A percentile compares a stretch with the other conserved stretches of the same genome.
Conservation (phyloP, 1,140 invertebrate species). For the Chelonus insularis region DNA sequence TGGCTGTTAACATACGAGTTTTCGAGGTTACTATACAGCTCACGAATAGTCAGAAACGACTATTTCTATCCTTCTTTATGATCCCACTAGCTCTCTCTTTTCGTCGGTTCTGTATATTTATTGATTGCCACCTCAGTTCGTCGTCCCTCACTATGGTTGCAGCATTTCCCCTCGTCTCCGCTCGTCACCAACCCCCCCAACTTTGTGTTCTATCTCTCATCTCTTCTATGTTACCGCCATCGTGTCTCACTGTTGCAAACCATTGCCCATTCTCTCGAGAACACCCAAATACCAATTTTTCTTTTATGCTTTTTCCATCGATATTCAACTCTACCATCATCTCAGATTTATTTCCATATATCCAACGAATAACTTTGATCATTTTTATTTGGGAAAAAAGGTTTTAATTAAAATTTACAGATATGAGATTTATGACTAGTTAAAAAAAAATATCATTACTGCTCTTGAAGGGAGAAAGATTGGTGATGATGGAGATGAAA, state of each 20-base stretch:
- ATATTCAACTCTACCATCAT: background rate
- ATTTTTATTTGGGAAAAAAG: too few species aligned
- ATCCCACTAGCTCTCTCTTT: conserved; percentile 16
- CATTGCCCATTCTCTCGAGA: conserved; percentile 18
- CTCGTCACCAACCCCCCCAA: conserved; percentile 7
- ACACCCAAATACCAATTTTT: conserved; percentile 5
- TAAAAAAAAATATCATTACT: too few species aligned
- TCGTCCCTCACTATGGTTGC: conserved; percentile 29
- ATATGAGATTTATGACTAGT: too few species aligned
- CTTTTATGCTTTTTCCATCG: background rate
- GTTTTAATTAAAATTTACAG: too few species aligned
- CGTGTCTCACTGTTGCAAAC: conserved; percentile 15
- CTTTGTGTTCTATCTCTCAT: conserved; percentile 11
- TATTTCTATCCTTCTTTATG: background rate
- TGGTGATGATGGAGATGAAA: too few species aligned
- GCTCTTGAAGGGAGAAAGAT: too few species aligned
- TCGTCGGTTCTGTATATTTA: conserved; percentile 56
- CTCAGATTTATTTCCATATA: background rate
- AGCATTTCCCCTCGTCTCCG: conserved; percentile 18
- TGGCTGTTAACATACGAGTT: background rate
- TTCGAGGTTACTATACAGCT: too few species aligned
- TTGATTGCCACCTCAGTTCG: conserved; percentile 58
- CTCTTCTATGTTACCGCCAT: conserved; percentile 3
- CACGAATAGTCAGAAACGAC: too few species aligned
- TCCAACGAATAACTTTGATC: background rate